Evolutionary conservation across 2,888 invertebrate species (phyloP).

Genomic region (Netelia melanura): DNA sequence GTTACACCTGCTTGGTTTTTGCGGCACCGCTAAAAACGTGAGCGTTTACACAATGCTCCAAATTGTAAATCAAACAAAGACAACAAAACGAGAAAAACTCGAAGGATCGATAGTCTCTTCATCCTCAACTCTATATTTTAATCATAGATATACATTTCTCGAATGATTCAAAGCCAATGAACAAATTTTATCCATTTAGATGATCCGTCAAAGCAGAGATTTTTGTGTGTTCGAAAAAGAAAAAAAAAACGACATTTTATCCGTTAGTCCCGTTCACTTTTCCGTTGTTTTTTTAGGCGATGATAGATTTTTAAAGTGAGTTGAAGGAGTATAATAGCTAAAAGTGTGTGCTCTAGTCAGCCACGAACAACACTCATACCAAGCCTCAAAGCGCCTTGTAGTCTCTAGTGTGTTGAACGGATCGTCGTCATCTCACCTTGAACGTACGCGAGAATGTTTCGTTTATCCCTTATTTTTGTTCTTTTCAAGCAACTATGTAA

Average conservation of each 20-base stretch:
- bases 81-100: slow-evolving; percentile 20
- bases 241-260: slow-evolving; percentile 24
- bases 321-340: slow-evolving; percentile 64
- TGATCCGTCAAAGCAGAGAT: slow-evolving; percentile 23
- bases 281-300: slow-evolving; percentile 46
- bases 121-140: slow-evolving; percentile 33
- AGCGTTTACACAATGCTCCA: slow-evolving; percentile 35
- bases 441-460: not conserved
- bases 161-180: slow-evolving; percentile 63
- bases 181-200: slow-evolving; percentile 52
- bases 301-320: slow-evolving; percentile 57
- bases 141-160: slow-evolving; percentile 19
- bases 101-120: slow-evolving; percentile 34
- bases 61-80: slow-evolving; percentile 23
- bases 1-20: slow-evolving; percentile 54
- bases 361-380: slow-evolving; percentile 76
- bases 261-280: slow-evolving; percentile 9
- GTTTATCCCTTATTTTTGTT: not conserved
- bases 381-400: slow-evolving; percentile 82
- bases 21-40: slow-evolving; percentile 58
- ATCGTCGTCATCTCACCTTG: slow-evolving; percentile 38
- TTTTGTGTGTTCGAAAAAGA: not conserved
- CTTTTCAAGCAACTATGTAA: slow-evolving; percentile 1
- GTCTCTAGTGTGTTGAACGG: slow-evolving; percentile 71
- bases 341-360: slow-evolving; percentile 83